These are phyloP conservation scores for Heliconius nattereri DNA, from an alignment of 1,140 invertebrate species.

Conservation along the genomic window DNA sequence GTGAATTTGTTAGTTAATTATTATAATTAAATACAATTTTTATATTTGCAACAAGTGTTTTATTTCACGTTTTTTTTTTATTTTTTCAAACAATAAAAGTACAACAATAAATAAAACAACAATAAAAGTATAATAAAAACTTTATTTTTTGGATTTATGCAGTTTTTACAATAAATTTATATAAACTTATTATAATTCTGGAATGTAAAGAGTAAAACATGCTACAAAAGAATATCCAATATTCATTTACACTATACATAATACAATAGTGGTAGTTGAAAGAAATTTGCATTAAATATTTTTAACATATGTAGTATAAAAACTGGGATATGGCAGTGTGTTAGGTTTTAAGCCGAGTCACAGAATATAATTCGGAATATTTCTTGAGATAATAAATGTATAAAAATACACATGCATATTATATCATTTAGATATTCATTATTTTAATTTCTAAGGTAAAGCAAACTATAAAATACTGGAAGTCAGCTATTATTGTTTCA, in stretches of 20 bases:
- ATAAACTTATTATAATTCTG: slow-evolving; percentile 51
- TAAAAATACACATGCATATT: background rate
- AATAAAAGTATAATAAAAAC: slow-evolving; percentile 24
- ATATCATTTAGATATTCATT: background rate
- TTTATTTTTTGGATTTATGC: slow-evolving; percentile 37
- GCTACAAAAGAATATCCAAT: slow-evolving; percentile 35
- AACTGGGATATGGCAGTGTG: slow-evolving; percentile 18
- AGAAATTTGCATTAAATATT: background rate
- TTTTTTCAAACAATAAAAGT: background rate
- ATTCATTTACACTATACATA: slow-evolving; percentile 20
- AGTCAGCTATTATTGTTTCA: background rate
- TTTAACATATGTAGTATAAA: background rate
- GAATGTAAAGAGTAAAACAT: slow-evolving; percentile 63
- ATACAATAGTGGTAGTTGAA: slow-evolving; percentile 7
- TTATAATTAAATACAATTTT: slow-evolving; percentile 67
- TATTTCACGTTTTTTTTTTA: slow-evolving; percentile 21
- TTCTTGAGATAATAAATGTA: background rate
- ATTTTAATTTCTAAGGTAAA: background rate
- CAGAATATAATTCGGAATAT: background rate
- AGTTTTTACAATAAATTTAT: slow-evolving; percentile 50
- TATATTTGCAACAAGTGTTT: slow-evolving; percentile 48
- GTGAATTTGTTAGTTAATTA: slow-evolving; percentile 58
- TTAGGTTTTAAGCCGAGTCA: background rate
- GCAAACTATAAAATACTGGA: slow-evolving; percentile 6
- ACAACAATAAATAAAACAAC: slow-evolving; percentile 17